A percentile compares a stretch with the other conserved stretches of the same genome.
Evolutionary conservation across 2,888 invertebrate genomes (phyloP).

Genomic region (Pseudanteris insignis): DNA sequence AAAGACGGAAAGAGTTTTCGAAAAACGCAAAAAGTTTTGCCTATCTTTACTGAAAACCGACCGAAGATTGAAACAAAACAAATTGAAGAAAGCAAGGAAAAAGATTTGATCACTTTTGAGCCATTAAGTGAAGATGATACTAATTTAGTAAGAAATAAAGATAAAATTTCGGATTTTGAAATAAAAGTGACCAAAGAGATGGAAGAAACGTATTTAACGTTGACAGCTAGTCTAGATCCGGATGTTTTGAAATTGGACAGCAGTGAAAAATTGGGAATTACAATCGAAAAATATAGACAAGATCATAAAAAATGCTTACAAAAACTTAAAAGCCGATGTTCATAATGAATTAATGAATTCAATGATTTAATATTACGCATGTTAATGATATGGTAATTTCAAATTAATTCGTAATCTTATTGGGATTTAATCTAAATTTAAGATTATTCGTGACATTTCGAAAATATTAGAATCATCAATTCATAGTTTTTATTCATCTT

Average conservation of each 20-base stretch:
- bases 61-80: not conserved
- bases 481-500: too few species aligned
- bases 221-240: constrained; percentile 62
- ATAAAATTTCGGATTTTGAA: constrained; percentile 51
- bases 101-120: constrained; percentile 56
- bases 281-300: constrained; percentile 62
- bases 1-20: constrained; percentile 20
- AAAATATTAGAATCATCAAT: too few species aligned
- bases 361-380: too few species aligned
- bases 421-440: too few species aligned
- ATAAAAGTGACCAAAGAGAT: constrained; percentile 62
- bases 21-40: constrained; percentile 16
- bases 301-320: constrained; percentile 58
- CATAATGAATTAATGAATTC: too few species aligned
- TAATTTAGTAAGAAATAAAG: constrained; percentile 14
- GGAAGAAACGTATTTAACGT: constrained; percentile 63
- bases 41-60: constrained; percentile 11
- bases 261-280: constrained; percentile 53
- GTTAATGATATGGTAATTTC: too few species aligned
- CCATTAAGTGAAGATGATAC: constrained; percentile 53
- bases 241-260: constrained; percentile 50
- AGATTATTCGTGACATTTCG: too few species aligned
- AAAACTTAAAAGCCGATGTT: constrained; percentile 47
- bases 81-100: constrained; percentile 4
- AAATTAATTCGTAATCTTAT: too few species aligned